A percentile compares a stretch with the other conserved stretches of the same genome.
Conservation (phyloP, 2,888 invertebrate species). For the Thumatha senex region DNA sequence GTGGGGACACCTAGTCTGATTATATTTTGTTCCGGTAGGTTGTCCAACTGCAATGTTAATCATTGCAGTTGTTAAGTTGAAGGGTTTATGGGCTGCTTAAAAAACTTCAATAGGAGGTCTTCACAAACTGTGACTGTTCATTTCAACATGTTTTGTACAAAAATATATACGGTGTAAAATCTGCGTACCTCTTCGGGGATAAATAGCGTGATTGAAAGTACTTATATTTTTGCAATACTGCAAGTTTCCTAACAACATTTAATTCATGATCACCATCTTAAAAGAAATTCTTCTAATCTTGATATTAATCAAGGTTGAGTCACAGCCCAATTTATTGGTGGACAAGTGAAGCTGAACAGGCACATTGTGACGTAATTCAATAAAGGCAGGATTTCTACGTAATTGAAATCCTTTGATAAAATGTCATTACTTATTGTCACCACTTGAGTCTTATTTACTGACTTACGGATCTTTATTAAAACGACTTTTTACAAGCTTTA, state of each 20-base stretch:
- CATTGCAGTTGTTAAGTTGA: no score
- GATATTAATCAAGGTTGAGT: neutral
- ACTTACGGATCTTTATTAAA: neutral
- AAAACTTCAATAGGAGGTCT: no score
- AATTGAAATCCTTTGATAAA: slow-evolving; percentile 28
- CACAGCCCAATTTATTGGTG: neutral
- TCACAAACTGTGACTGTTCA: no score
- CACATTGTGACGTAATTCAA: slow-evolving; percentile 12
- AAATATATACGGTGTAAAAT: no score
- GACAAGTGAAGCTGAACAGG: neutral
- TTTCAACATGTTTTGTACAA: no score
- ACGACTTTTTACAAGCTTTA: neutral
- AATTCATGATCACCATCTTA: neutral
- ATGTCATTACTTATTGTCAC: slow-evolving; percentile 10
- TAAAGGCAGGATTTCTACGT: slow-evolving; percentile 13
- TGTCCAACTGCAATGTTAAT: no score
- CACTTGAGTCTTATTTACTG: neutral
- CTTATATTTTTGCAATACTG: neutral
- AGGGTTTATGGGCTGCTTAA: no score
- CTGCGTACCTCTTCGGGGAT: no score
- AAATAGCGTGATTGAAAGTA: no score
- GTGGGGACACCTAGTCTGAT: no score
- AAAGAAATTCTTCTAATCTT: neutral
- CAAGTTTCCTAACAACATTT: neutral
- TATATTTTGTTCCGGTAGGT: no score